Evolutionary conservation across 2,888 invertebrate species (phyloP).

Genomic region (Phrixothrix hirtus): DNA sequence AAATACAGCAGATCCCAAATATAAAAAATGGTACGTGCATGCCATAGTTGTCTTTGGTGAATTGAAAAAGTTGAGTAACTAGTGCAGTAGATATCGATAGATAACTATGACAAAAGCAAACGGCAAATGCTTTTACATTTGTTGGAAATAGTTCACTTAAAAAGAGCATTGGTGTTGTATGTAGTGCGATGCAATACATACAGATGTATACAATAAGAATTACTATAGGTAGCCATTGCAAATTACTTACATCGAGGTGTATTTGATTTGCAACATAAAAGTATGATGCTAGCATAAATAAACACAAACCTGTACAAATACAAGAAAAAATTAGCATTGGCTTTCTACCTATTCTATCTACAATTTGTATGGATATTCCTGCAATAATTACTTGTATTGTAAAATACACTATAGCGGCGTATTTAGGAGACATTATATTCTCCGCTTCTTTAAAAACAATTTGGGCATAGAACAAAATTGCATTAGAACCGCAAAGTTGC

Average conservation of each 20-base stretch:
- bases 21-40: slow-evolving; percentile 57
- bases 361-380: slow-evolving; percentile 61
- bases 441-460: slow-evolving; percentile 55
- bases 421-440: slow-evolving; percentile 52
- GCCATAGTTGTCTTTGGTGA: slow-evolving; percentile 51
- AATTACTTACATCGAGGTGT: slow-evolving; percentile 46
- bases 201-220: slow-evolving; percentile 58
- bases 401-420: slow-evolving; percentile 48
- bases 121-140: slow-evolving; percentile 61
- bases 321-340: slow-evolving; percentile 60
- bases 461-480: slow-evolving; percentile 66
- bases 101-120: slow-evolving; percentile 60
- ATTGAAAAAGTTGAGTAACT: slow-evolving; percentile 57
- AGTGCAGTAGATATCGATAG: slow-evolving; percentile 57
- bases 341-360: slow-evolving; percentile 62
- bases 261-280: slow-evolving; percentile 54
- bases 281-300: slow-evolving; percentile 54
- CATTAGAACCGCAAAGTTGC: slow-evolving; percentile 64
- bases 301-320: slow-evolving; percentile 52
- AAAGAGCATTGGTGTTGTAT: slow-evolving; percentile 59
- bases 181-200: slow-evolving; percentile 59
- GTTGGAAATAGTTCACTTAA: slow-evolving; percentile 62
- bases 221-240: slow-evolving; percentile 55
- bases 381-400: slow-evolving; percentile 63
- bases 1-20: slow-evolving; percentile 52